Conservation (phyloP, 2,888 invertebrate genomes). For the Melinaea marsaeus region DNA sequence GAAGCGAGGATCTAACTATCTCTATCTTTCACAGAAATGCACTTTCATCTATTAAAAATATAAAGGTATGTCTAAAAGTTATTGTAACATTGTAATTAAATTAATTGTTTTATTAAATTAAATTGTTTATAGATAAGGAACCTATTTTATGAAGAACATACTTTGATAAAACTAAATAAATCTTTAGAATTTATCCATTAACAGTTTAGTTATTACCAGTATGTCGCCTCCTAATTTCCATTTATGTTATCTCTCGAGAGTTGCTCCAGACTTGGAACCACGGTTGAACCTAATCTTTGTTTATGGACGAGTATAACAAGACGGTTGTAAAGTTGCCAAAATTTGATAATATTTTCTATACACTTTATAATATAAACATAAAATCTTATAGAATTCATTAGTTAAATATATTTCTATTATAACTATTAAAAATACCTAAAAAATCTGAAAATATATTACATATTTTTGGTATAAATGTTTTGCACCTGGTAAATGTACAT, state of each 20-base stretch:
- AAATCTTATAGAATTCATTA: too few relatives aligned
- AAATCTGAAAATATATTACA: too few relatives aligned
- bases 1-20: too few relatives aligned
- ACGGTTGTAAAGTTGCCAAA: neutral
- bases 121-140: neutral
- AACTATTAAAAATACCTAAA: too few relatives aligned
- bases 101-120: too few relatives aligned
- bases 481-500: too few relatives aligned
- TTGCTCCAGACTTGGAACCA: neutral
- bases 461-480: too few relatives aligned
- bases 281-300: neutral
- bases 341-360: neutral
- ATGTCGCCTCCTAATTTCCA: neutral
- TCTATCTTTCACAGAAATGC: too few relatives aligned
- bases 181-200: neutral
- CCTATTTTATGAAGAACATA: neutral
- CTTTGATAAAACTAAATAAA: neutral
- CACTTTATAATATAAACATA: neutral
- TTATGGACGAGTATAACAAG: neutral
- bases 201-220: neutral
- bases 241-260: conserved; percentile 1
- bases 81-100: too few relatives aligned
- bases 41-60: too few relatives aligned
- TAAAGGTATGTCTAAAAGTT: too few relatives aligned
- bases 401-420: too few relatives aligned